Base-by-base conservation (phyloP, 2,888 invertebrate species). In the Nomada fucata region DNA sequence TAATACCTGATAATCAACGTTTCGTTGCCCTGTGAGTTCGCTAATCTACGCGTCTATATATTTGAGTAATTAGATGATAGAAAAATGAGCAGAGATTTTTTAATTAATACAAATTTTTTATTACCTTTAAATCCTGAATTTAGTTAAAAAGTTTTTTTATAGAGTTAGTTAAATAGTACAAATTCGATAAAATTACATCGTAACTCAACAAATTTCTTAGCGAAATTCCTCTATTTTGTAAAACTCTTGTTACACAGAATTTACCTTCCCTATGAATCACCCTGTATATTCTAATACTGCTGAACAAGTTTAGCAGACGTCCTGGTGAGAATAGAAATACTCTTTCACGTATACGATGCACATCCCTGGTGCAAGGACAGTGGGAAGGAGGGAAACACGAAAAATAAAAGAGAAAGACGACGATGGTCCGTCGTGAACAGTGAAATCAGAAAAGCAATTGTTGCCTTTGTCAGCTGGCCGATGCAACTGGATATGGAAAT, bases 371-470 rank as follows among this genome's bases (percentile, higher is more conserved):
- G 50, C 36, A 60, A n/a, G 64, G 55, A 9, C 13, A 15, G 15
- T 15, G 29, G 2, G 67, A 20, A 53, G 29, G 15, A 11, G 11
- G n/a, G 50, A 29, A n/a, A 72, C 13, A 18, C 13, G 23, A 15
- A 10, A n/a, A 18, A 23, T 29, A 23, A 13, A 53, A 42, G 42
- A 18, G 1, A 69, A 15, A 53, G 18, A 10, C 26, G 44, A 23
- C 23, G 47, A 18, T 52, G 59, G 44, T 26, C 50, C 68, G 59
- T 69, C 42, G 29, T 10, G 36, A 55, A 36, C 55, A 52, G 26
- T 11, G 71, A 67, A 47, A 80, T 53, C 55, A 15, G 67, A 80
- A 80, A 80, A 44, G 11, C 71, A 79, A 79, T 79, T 72, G 79
- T 55, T 50, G 55, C 50, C 72, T 67, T 72, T 80, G 80, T 73